Percentiles rank a stretch among this genome's conserved stretches.
Conservation (phyloP, 2,888 invertebrate species). For the Trichopria drosophilae region DNA sequence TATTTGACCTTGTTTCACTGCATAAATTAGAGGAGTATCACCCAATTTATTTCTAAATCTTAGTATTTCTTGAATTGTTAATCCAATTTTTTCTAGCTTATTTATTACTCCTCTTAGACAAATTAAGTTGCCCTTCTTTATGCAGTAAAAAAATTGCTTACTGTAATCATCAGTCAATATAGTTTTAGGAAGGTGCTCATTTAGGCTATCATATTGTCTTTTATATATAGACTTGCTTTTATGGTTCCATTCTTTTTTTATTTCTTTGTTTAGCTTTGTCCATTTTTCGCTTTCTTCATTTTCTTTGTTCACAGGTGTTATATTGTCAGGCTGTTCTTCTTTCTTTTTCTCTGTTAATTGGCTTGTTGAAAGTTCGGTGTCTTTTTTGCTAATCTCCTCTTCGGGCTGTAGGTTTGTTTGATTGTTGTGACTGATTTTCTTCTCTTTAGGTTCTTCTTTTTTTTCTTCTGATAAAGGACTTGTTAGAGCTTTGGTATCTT, state of each 20-base stretch:
- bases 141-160: conserved; percentile 28
- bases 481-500: conserved; percentile 24
- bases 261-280: conserved; percentile 26
- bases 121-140: conserved; percentile 24
- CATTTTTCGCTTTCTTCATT: conserved; percentile 27
- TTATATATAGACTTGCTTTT: conserved; percentile 28
- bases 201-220: conserved; percentile 27
- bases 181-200: conserved; percentile 27
- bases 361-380: conserved; percentile 25
- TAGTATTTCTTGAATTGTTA: conserved; percentile 27
- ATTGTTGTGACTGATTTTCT: no score
- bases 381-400: conserved; percentile 25
- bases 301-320: conserved; percentile 26
- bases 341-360: conserved; percentile 23
- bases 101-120: conserved; percentile 26
- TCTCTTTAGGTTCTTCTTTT: conserved; percentile 22
- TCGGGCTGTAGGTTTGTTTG: conserved; percentile 27
- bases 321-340: conserved; percentile 22
- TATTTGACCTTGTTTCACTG: conserved; percentile 27
- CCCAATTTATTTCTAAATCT: conserved; percentile 28
- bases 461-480: conserved; percentile 25
- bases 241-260: conserved; percentile 25
- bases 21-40: conserved; percentile 28
- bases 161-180: conserved; percentile 27
- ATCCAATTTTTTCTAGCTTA: conserved; percentile 28